Evolutionary conservation across 2,797 vertebrate genomes (phyloP), one percentile per base, ranked within the genome.

Genomic region (Miichthys miiuy): DNA sequence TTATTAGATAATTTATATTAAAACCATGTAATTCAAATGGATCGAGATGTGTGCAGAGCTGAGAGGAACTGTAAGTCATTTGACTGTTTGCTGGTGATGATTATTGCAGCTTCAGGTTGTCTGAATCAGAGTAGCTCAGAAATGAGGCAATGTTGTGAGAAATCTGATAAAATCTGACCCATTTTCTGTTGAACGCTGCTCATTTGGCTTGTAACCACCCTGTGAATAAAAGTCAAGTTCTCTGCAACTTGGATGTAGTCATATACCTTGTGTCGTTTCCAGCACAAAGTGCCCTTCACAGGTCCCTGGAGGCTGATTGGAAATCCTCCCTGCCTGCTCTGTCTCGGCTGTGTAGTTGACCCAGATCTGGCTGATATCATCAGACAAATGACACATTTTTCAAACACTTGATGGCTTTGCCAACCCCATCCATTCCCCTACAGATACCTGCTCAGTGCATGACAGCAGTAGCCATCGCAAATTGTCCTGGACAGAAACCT

Each of bases 311-410:
- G 38, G 63, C 66, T 69, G 58, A 75, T 67, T 73, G 65, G 56
- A 77, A 73, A 68, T 51, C 70, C 41, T 74, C 17, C 46, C 60
- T 34, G 55, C 21, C 50, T 42, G 67, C 34, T 66, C 52, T 18
- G 12, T 55, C 42, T 66, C 57, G n/a, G 30, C 67, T 52, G 23
- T 70, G 76, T 51, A 82, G 75, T 46, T 74, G 71, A 85, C 73
- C 64, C 67, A 72, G 61, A 80, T 86, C 62, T 65, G 60, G 18
- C 50, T 63, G 14, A 25, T 64, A 80, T 76, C 34, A 64, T 76
- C 34, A 79, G 41, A 77, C 51, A 71, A 64, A 72, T 42, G 18
- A 62, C 77, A 76, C 62, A 69, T 73, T 62, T 62, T 68, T 79
- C 42, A 27, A 68, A 78, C 54, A 30, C 52, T 54, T n/a, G 17